Base-by-base conservation (phyloP, 2,888 invertebrate genomes). In the Drosophila rellima region DNA sequence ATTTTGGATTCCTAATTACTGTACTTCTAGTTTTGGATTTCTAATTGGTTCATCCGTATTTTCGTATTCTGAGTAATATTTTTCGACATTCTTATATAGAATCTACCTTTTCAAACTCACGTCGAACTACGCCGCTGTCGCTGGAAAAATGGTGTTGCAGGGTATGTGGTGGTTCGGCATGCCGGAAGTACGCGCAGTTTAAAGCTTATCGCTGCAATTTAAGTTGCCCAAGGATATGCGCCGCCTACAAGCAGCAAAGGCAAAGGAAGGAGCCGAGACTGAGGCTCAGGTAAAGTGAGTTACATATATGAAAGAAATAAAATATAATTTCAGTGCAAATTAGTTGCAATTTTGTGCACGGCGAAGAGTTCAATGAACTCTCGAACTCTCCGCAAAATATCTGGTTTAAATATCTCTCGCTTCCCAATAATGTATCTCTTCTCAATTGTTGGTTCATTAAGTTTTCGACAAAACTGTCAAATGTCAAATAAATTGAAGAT, bases 181-280 rank as follows among this genome's bases (percentile, higher is more conserved):
- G 82, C 82, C 90, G 90, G 88, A 90, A 82, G 82, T 88, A 62
- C 74, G 78, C 73, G 78, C 84, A 80, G 81, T 87, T 89, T 90
- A 89, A 88, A 89, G 90, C 90, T 89, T 90, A 88, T 88, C 90
- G 90, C 82, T 74, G 86, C 81, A 84, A 90, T 89, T 88, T 78
- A 77, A 88, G 74, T 80, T 80, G 65, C 70, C 66, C 76, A 71
- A 74, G 83, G 79, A 86, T 86, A 82, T 78, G 78, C 56, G 44
- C 51, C 48, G 63, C 75, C 70, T 62, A 59, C 8, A 20, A 11
- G 44, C 29, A 54, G 18, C 3, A 31, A 31, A 1, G 33, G n/a
- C 33, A 13, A 33, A 11, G 33, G 3, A 33, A 11, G 13, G 6
- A 26, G 26, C 26, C 6, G 4, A 26, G 6, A 26, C 26, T 26